Evolutionary conservation across 2,888 invertebrate species (phyloP).

Genomic region (Nymphalis polychloros): DNA sequence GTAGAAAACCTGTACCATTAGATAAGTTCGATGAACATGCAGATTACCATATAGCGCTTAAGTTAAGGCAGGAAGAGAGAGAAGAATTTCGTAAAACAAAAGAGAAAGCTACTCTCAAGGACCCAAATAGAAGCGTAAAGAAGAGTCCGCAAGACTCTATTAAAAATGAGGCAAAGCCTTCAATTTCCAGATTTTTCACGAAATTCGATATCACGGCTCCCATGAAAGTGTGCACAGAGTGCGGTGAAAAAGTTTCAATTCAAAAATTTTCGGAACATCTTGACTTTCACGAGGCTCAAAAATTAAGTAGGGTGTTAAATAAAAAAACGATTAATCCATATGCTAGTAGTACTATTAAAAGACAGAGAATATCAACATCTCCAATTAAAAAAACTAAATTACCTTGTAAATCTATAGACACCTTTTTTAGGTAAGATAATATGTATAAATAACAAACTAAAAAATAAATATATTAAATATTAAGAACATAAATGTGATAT

Average conservation of each 20-base stretch:
- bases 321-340: constrained; percentile 47
- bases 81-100: constrained; percentile 48
- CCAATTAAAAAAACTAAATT: constrained; percentile 66
- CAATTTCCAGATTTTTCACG: constrained; percentile 70
- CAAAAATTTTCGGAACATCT: constrained; percentile 87
- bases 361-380: constrained; percentile 63
- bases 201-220: constrained; percentile 64
- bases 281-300: constrained; percentile 93
- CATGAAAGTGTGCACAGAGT: constrained; percentile 84
- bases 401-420: constrained; percentile 67
- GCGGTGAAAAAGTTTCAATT: constrained; percentile 83
- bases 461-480: neutral
- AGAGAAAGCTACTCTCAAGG: constrained; percentile 37
- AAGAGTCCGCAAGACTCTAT: constrained; percentile 38
- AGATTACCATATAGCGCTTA: constrained; percentile 88
- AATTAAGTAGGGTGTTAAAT: constrained; percentile 86
- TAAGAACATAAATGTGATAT: neutral
- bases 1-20: constrained; percentile 81
- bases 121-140: constrained; percentile 42
- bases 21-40: constrained; percentile 85
- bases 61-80: constrained; percentile 83
- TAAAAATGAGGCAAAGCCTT: constrained; percentile 51
- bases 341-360: constrained; percentile 50
- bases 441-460: neutral
- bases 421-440: constrained; percentile 61